Evolutionary conservation across 2,797 vertebrate genomes (phyloP).

Genomic region (Mareca penelope): DNA sequence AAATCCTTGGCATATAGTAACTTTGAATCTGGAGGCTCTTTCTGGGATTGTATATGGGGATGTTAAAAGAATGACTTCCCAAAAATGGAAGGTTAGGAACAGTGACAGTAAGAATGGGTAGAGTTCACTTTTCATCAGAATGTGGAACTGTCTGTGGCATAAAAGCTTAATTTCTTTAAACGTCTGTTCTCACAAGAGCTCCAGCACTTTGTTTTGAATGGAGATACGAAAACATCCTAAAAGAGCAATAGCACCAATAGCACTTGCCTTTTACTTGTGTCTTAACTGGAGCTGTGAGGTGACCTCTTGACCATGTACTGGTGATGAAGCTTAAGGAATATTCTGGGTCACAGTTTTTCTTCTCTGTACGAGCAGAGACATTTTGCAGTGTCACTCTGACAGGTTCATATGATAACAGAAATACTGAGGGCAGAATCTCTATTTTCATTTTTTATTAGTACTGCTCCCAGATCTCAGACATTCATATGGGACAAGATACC

Average conservation of each 20-base stretch:
- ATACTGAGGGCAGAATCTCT: background rate
- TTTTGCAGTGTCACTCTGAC: background rate
- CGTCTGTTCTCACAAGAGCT: background rate
- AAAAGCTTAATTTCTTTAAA: background rate
- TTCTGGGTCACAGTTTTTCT: fast-evolving
- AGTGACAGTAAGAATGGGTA: background rate
- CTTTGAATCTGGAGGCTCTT: background rate
- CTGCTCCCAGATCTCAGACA: background rate
- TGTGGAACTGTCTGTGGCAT: fast-evolving
- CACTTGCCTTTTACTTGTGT: background rate
- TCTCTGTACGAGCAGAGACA: background rate
- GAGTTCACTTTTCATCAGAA: background rate
- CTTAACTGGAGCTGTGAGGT: background rate
- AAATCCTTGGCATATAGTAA: background rate
- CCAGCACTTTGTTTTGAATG: background rate
- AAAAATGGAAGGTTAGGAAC: background rate
- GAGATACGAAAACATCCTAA: background rate
- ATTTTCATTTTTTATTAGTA: background rate
- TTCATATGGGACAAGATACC: background rate
- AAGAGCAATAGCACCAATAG: background rate
- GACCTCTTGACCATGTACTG: background rate
- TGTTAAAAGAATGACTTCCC: background rate
- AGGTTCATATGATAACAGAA: background rate
- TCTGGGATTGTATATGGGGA: background rate
- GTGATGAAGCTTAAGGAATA: background rate